Base-by-base conservation (phyloP, 2,888 invertebrate species). In the Sminthurides aquaticus region DNA sequence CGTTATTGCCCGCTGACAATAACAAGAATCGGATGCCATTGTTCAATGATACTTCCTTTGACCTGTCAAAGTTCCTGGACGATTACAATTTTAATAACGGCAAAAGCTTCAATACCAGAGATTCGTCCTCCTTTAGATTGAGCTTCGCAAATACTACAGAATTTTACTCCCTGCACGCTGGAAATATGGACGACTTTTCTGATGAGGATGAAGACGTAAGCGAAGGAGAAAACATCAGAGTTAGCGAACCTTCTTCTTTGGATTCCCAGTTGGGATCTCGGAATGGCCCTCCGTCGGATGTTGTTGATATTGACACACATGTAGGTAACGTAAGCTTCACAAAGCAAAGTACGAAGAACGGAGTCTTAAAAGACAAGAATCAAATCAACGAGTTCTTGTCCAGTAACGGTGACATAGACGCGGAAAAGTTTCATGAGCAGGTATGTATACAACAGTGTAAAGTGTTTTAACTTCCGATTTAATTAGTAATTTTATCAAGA, bases 101-200 rank as follows among this genome's bases (percentile, higher is more conserved):
- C 18, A 15, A 20, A 8, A 49, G 27, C 29, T 49, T 49, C 28
- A 18, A 49, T 20, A 49, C 15, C 11, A 49, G 26, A 8, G 1
- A 15, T 11, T 26, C 18, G 5, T 62, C 56, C 3, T 26, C 43
- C 1, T 49, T 22, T 18, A 28, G 54, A 26, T 24, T 64, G 15
- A 54, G 61, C 29, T 61, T 61, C 34, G 29, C 61, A n/a, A 25
- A 61, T 25, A 28, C 64, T 15, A 64, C 64, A 25, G n/a, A 54
- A 20, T 64, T 58, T 34, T 64, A 64, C 27, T 34, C 49, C 20
- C n/a, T 64, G 3, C 49, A 26, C 48, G 57, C 57, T 49, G 58
- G 57, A 15, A 57, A 54, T 52, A 49, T 64, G n/a, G 8, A 56
- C n/a, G 57, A 48, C 20, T 52, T 52, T 52, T 15, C 28, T 22